phyloP scores from a whole-genome alignment of 2,797 vertebrate genomes.

The Todus mexicanus region DNA sequence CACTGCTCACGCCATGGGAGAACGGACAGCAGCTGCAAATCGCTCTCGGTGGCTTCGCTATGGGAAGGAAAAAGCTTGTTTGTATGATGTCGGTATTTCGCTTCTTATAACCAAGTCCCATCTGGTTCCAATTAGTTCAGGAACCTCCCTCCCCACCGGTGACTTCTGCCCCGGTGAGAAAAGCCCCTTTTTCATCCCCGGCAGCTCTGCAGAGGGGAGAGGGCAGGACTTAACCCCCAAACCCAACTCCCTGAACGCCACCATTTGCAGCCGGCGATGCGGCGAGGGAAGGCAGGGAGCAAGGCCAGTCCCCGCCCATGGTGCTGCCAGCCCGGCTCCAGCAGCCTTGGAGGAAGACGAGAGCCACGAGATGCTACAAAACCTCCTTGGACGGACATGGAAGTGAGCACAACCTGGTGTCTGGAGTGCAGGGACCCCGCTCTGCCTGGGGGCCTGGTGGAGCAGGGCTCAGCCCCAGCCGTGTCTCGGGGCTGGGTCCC shows the following conservation, averaged over 20 bases:
- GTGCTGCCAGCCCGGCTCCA: background rate
- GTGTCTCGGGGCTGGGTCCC: background rate
- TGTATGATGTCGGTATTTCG: background rate
- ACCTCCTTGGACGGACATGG: background rate
- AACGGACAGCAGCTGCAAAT: background rate
- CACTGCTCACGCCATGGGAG: background rate
- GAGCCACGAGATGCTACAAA: background rate
- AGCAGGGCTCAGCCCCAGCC: background rate
- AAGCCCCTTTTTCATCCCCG: background rate
- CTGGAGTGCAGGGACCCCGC: background rate
- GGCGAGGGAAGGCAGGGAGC: background rate
- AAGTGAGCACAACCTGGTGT: too few relatives aligned
- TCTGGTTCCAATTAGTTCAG: conserved; percentile 5
- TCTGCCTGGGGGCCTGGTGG: background rate
- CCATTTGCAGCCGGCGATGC: background rate
- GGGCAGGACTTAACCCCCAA: background rate
- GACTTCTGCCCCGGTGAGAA: background rate
- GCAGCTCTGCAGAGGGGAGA: background rate
- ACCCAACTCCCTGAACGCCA: background rate
- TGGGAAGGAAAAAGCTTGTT: background rate
- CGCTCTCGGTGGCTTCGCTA: background rate
- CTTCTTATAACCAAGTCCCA: background rate
- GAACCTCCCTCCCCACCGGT: background rate
- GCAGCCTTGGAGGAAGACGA: background rate
- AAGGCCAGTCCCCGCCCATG: rapidly evolving